Base-by-base conservation (phyloP, 2,888 invertebrate genomes). In the Sturmia bella region DNA sequence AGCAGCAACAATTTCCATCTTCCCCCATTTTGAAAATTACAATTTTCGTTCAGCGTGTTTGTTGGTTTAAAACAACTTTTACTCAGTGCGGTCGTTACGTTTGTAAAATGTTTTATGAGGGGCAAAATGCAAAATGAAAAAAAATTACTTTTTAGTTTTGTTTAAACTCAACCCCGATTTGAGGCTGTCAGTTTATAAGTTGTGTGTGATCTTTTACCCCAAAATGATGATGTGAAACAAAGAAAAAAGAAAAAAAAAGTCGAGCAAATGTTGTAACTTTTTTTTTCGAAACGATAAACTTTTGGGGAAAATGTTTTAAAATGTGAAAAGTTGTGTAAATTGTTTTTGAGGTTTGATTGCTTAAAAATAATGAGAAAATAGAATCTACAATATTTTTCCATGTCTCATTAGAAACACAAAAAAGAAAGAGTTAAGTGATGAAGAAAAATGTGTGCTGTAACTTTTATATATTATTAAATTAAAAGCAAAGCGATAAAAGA, bases 341-440 rank as follows among this genome's bases (percentile, higher is more conserved):
- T 74, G 64, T 74, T 74, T 74, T 66, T 74, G 74, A 74, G 66
- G 66, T 74, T 74, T 74, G 66, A 66, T 74, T 74, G 64, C 52
- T 74, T 74, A 64, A 66, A 66, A 74, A 74, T 74, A 74, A 64
- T 74, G 74, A 74, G 74, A 74, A 64, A 74, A 74, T 64, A 64
- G 56, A 56, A 56, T 56, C 32, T 41, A 15, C 17, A 72, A 27
- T 13, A 41, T 17, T 41, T 32, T 6, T 24, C 13, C 12, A 9
- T 43, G 50, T 32, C 9, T 19, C 32, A 32, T 32, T 32, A 32
- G 32, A 32, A 32, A 19, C 12, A 27, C 12, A 27, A 1, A 39
- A 15, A 27, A 41, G 50, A 15, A 27, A 41, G 50, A 41, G 50
- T 52, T 52, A 19, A 59, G 39, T 63, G 48, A 27, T 15, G 6